phyloP scores from a whole-genome alignment of 1,140 invertebrate genomes.

The Calycopis cecrops region DNA sequence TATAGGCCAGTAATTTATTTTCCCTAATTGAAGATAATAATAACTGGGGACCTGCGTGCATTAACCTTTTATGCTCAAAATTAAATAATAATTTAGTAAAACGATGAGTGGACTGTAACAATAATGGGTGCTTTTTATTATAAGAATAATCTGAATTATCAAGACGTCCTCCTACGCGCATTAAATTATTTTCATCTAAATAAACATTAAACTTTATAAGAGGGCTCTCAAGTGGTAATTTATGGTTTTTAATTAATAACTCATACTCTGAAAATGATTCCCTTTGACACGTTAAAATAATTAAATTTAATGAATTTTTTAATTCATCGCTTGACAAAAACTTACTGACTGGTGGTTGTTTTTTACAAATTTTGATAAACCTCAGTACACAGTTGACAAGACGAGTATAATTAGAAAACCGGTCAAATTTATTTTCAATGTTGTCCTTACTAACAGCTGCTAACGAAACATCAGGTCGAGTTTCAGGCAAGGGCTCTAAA shows the following conservation, averaged over 20 bases:
- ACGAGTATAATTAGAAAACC: too few species aligned
- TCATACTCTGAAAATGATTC: constrained; percentile 1
- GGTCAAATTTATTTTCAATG: too few species aligned
- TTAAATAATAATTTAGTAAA: too few species aligned
- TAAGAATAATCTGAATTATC: neutral
- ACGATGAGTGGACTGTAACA: too few species aligned
- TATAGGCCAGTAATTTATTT: neutral
- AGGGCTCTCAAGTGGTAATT: neutral
- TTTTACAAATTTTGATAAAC: neutral
- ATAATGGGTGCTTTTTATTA: neutral
- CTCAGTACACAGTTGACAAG: too few species aligned
- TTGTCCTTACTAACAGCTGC: too few species aligned
- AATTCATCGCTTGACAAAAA: constrained; percentile 7
- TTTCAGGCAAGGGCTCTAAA: too few species aligned
- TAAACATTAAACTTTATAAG: constrained; percentile 8
- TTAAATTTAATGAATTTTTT: neutral
- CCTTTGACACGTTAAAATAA: neutral
- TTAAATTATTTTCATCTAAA: constrained; percentile 9
- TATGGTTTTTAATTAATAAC: too few species aligned
- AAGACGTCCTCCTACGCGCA: constrained; percentile 4
- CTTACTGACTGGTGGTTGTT: neutral
- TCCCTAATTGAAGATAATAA: constrained; percentile 7
- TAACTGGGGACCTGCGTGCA: constrained; percentile 9
- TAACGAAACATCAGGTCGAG: too few species aligned
- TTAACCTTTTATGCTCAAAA: neutral